Evolutionary conservation across 2,797 vertebrate species (phyloP), one percentile per base, ranked within the genome.

Genomic region (Chloroceryle amazona): DNA sequence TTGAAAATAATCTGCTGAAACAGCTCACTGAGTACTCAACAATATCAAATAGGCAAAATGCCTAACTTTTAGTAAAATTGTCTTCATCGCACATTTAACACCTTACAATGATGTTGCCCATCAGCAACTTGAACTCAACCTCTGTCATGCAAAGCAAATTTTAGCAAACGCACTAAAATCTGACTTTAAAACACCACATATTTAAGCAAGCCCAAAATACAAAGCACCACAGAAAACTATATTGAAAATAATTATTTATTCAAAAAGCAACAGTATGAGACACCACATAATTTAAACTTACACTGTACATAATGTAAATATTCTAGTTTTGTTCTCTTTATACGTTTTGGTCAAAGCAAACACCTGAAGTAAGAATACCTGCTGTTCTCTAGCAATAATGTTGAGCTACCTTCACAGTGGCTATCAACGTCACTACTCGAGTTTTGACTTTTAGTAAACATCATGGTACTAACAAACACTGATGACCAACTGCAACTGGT

Each of bases 371-470:
- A 20, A 65, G 71, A 58, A 11, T 0, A 62, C 1, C 15, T 33
- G 20, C 9, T 65, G 8, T 15, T 21, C 33, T 42, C 11, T 3
- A 29, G 1, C 4, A 35, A 2, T 33, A 54, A 28, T 0, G 1
- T 19, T 55, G 29, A 78, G 39, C 4, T 20, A 26, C 46, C 10
- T 33, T 60, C 39, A 31, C 6, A 5, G 35, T 1, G 3, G 16
- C n/a, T 20, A 37, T 0, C 0, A 10, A 39, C 1, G 2, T 17
- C 19, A 12, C 21, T 25, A n/a, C 4, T 52, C 11, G 1, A 73
- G 61, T 9, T 26, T 37, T 37, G 13, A 52, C 7, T 92, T 94
- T 47, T 1, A 5, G 42, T 29, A 47, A 78, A 44, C 1, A 2
- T 12, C n/a, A 68, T 0, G 1, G 68, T 33, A 91, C 54, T 28